Conservation (phyloP, 2,888 invertebrate genomes). For the Rhamphomyia laevipes region DNA sequence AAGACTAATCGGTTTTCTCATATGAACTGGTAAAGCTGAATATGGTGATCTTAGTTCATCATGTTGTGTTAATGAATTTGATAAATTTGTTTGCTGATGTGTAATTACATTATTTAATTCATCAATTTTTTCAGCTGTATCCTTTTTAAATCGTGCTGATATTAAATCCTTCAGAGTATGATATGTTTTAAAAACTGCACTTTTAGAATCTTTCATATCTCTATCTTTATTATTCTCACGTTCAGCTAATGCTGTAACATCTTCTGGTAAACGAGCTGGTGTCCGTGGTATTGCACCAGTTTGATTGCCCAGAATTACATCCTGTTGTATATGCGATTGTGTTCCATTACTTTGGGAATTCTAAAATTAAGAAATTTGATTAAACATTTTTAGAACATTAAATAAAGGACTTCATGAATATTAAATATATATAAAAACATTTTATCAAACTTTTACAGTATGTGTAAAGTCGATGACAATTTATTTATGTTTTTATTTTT, state of each 20-base stretch:
- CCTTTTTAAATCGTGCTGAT: slow-evolving; percentile 62
- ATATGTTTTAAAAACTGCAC: slow-evolving; percentile 67
- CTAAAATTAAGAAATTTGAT: slow-evolving; percentile 4
- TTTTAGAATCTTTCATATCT: slow-evolving; percentile 37
- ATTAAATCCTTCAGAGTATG: slow-evolving; percentile 75
- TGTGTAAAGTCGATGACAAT: too few relatives aligned
- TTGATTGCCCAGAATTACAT: slow-evolving; percentile 20
- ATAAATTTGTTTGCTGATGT: slow-evolving; percentile 9
- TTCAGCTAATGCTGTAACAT: slow-evolving; percentile 48
- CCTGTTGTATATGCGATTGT: slow-evolving; percentile 22
- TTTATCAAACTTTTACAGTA: too few relatives aligned
- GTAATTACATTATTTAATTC: slow-evolving; percentile 33
- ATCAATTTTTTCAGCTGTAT: slow-evolving; percentile 40
- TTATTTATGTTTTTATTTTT: too few relatives aligned
- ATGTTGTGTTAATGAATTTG: slow-evolving; percentile 18
- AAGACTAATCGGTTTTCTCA: slow-evolving; percentile 17
- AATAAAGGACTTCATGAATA: too few relatives aligned
- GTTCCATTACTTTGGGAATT: slow-evolving; percentile 14
- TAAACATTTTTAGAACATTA: too few relatives aligned
- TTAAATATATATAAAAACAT: too few relatives aligned
- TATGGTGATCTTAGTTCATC: slow-evolving; percentile 34
- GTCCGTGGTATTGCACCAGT: slow-evolving; percentile 33
- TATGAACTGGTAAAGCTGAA: slow-evolving; percentile 40
- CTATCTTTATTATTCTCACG: slow-evolving; percentile 45
- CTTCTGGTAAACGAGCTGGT: slow-evolving; percentile 35